Conservation (phyloP, 1,140 invertebrate genomes). For the Eriosoma lanigerum region DNA sequence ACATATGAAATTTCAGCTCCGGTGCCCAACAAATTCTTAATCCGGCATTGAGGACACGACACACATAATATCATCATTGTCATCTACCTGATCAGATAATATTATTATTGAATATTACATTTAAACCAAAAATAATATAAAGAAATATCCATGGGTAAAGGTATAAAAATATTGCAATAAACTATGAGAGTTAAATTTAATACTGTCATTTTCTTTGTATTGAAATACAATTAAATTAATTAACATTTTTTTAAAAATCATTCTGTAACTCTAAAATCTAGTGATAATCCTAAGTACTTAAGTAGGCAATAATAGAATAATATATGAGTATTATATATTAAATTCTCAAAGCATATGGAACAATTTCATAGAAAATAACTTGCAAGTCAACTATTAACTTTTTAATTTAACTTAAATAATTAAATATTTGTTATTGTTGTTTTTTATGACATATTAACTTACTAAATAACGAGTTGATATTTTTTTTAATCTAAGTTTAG, state of each 20-base stretch:
- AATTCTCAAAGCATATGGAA: slow-evolving; percentile 1
- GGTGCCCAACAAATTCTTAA: too few relatives aligned
- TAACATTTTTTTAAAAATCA: not conserved
- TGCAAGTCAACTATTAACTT: not conserved
- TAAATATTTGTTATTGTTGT: too few relatives aligned
- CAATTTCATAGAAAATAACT: not conserved
- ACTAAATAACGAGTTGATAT: too few relatives aligned
- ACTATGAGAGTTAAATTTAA: slow-evolving; percentile 13
- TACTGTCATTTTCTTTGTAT: not conserved
- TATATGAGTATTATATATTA: not conserved
- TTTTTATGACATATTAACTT: too few relatives aligned
- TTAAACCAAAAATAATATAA: too few relatives aligned
- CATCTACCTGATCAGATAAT: too few relatives aligned
- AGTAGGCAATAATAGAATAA: not conserved
- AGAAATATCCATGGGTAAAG: not conserved
- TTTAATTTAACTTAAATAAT: too few relatives aligned
- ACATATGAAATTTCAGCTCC: too few relatives aligned
- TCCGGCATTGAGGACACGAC: too few relatives aligned
- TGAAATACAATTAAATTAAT: not conserved
- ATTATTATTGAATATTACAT: too few relatives aligned
- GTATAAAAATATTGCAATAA: slow-evolving; percentile 1
- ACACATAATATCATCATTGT: too few relatives aligned
- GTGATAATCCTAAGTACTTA: not conserved
- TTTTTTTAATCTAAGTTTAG: too few relatives aligned
- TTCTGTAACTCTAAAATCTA: not conserved